Evolutionary conservation across 1,140 invertebrate species (phyloP), one percentile per base, ranked within the genome.

Genomic region (Drosophila parvula): DNA sequence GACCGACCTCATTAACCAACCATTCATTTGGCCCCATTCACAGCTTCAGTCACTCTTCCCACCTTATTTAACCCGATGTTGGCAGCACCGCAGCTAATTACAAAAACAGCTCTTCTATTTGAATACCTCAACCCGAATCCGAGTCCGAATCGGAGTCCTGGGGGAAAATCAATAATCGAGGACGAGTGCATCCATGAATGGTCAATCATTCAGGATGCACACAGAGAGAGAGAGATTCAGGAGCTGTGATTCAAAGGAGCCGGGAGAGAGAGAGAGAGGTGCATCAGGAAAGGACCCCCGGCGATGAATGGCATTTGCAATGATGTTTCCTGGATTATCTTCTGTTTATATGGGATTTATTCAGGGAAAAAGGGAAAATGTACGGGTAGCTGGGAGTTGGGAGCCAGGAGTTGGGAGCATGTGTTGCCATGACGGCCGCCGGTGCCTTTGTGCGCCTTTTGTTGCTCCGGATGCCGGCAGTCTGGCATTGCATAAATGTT

Each of bases 311-410:
- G 73, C 67, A 78, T 88, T 82, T 63, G 79, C 76, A 61, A 74
- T 79, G 75, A 81, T 88, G 71, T 83, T 83, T 58, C 51, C 73
- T 47, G 83, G 83, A 88, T 88, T 88, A 88, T 88, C 83, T 89
- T 78, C 83, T 89, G 83, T 88, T 88, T 88, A 88, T 88, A 89
- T 89, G 83, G 67, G 84, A 88, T 88, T 88, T 89, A 83, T 88
- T 83, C 38, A 32, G 40, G 47, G 28, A 58, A 34, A 34, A 34
- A 36, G 71, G 16, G 43, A 14, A 47, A 28, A 58, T 32, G 50
- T 51, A 51, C 38, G 47, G 18, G 28, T 43, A 30, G 41, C 50
- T 36, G 27, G 22, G 44, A 10, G 40, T 16, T 28, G 32, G 43
- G 16, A 22, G 38, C 8, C 4, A 32, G 27, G 38, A 51, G 48